A percentile compares a stretch with the other conserved stretches of the same genome.
phyloP scores from a whole-genome alignment of 2,113 vertebrate genomes.

The Hemiscyllium ocellatum region DNA sequence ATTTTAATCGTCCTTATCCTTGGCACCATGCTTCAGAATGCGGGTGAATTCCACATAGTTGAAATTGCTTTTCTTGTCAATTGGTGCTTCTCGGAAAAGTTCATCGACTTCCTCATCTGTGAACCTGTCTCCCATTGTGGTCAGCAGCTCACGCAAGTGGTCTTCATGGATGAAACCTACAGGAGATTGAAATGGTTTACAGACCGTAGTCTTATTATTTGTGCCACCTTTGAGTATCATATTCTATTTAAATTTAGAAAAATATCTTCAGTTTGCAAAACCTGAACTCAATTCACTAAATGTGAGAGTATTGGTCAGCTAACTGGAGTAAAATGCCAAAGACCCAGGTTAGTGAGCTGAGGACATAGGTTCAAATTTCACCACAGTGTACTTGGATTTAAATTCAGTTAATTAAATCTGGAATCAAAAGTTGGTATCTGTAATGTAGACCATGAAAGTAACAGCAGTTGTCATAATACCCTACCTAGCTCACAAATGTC shows the following conservation, averaged over 20 bases:
- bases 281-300: neutral
- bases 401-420: neutral
- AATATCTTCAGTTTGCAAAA: neutral
- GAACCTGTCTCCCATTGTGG: conserved; percentile 98
- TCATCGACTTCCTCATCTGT: conserved; percentile 96
- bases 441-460: neutral
- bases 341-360: neutral
- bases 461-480: too few relatives aligned
- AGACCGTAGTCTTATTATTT: neutral
- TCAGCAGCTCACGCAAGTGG: conserved; percentile 90
- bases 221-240: neutral
- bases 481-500: too few relatives aligned
- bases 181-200: neutral
- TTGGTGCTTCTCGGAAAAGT: conserved; percentile 93
- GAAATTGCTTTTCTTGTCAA: conserved; percentile 97
- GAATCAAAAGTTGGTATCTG: neutral
- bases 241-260: neutral
- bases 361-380: neutral
- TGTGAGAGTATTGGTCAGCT: too few relatives aligned
- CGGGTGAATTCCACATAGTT: conserved; percentile 98
- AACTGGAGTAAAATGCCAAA: neutral
- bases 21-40: conserved; percentile 95
- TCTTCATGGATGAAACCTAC: conserved; percentile 90
- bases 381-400: neutral
- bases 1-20: conserved; percentile 55